phyloP scores from a whole-genome alignment of 2,797 vertebrate species.

The Hippocampus kuda region DNA sequence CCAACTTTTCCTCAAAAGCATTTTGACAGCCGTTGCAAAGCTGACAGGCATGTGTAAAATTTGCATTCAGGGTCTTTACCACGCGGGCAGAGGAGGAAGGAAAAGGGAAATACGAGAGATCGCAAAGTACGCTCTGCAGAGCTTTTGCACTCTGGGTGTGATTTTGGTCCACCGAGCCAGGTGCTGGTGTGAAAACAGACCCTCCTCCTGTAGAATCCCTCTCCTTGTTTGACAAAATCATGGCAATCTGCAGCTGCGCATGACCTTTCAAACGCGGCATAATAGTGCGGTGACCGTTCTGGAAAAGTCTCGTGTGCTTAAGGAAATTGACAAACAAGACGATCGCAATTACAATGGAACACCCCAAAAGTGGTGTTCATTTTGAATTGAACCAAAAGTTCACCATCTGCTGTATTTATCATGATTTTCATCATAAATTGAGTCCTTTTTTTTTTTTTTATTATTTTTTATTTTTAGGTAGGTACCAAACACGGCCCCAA shows the following conservation, averaged over 20 bases:
- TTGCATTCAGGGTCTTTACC: neutral
- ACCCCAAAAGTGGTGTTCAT: neutral
- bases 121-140: conserved; percentile 14
- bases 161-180: conserved; percentile 4
- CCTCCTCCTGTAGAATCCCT: neutral
- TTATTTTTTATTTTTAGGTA: too few relatives aligned
- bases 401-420: too few relatives aligned
- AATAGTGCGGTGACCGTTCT: neutral
- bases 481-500: too few relatives aligned
- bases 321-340: neutral
- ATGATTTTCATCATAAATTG: too few relatives aligned
- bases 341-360: neutral
- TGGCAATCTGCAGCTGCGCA: neutral
- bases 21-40: conserved; percentile 28
- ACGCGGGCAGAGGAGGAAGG: conserved; percentile 17
- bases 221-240: neutral
- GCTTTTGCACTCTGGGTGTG: conserved; percentile 17
- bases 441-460: too few relatives aligned
- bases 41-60: conserved; percentile 21
- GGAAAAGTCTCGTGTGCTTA: neutral
- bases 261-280: conserved; percentile 4
- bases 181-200: neutral
- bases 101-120: neutral
- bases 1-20: conserved; percentile 23
- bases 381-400: neutral